A percentile compares a stretch with the other conserved stretches of the same genome.
phyloP scores from a whole-genome alignment of 1,140 invertebrate species.

The Lucilia cuprina region DNA sequence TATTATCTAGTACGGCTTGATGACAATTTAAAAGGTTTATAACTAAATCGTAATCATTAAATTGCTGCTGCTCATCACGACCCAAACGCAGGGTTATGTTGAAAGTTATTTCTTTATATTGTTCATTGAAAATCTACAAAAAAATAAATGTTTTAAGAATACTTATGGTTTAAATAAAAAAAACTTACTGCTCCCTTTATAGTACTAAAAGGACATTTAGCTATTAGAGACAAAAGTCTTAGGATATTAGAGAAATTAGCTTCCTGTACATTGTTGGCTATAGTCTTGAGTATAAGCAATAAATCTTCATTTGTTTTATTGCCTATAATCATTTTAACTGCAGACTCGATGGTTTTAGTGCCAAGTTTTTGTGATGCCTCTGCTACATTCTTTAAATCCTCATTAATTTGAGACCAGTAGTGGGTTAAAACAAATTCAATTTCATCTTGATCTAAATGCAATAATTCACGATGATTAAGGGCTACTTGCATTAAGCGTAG shows the following conservation, averaged over 20 bases:
- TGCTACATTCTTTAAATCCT: constrained; percentile 42
- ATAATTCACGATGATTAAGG: constrained; percentile 48
- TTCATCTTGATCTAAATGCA: constrained; percentile 57
- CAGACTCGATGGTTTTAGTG: constrained; percentile 44
- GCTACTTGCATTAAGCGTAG: constrained; percentile 52
- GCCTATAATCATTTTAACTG: constrained; percentile 54
- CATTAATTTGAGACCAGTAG: constrained; percentile 54
- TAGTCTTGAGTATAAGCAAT: constrained; percentile 42
- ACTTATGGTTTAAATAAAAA: not conserved
- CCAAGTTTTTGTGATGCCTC: not conserved
- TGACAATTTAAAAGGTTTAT: constrained; percentile 43
- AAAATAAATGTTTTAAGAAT: not conserved
- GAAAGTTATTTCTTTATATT: constrained; percentile 49
- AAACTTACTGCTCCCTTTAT: constrained; percentile 55
- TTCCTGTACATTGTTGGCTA: constrained; percentile 37
- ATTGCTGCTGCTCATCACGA: constrained; percentile 41
- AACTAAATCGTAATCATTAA: constrained; percentile 40
- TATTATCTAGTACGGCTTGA: constrained; percentile 47
- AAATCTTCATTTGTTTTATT: constrained; percentile 60
- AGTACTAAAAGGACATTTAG: constrained; percentile 54
- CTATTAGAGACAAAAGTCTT: constrained; percentile 45
- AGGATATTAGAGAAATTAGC: constrained; percentile 47
- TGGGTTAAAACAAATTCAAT: constrained; percentile 54
- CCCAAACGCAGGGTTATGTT: constrained; percentile 35
- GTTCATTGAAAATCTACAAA: constrained; percentile 56